These are phyloP conservation scores for Montipora capricornis DNA, from an alignment of 64 coral and sea anemone species.

Conservation along the genomic window DNA sequence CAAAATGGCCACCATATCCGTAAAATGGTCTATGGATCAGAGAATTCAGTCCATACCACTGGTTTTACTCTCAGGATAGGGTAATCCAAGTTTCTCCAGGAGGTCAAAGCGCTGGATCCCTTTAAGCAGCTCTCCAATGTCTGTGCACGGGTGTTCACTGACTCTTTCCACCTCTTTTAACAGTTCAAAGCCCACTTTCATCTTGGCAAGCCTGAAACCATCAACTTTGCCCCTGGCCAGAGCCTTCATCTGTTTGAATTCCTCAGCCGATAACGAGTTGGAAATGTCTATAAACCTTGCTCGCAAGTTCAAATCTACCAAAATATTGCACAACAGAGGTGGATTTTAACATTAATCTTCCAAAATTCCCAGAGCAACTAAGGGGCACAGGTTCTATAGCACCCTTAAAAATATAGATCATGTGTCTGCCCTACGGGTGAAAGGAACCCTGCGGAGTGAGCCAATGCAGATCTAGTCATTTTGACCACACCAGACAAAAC, in stretches of 20 bases:
- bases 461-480: too few relatives aligned
- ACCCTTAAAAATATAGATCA: too few relatives aligned
- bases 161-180: constrained; percentile 10
- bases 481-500: too few relatives aligned
- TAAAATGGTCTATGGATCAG: too few relatives aligned
- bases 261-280: not conserved
- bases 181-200: not conserved
- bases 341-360: too few relatives aligned
- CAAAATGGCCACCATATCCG: too few relatives aligned
- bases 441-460: too few relatives aligned
- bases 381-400: too few relatives aligned
- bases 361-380: too few relatives aligned
- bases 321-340: not conserved
- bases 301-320: not conserved
- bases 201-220: not conserved
- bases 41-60: too few relatives aligned
- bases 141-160: not conserved
- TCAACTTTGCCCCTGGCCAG: not conserved
- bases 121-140: not conserved
- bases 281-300: constrained; percentile 16
- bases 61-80: not conserved
- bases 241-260: not conserved
- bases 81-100: constrained; percentile 5
- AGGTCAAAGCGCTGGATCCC: constrained; percentile 34
- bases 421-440: too few relatives aligned